These are phyloP conservation scores for Polymixis flavicincta DNA, from an alignment of 2,888 invertebrate species.

Conservation along the genomic window DNA sequence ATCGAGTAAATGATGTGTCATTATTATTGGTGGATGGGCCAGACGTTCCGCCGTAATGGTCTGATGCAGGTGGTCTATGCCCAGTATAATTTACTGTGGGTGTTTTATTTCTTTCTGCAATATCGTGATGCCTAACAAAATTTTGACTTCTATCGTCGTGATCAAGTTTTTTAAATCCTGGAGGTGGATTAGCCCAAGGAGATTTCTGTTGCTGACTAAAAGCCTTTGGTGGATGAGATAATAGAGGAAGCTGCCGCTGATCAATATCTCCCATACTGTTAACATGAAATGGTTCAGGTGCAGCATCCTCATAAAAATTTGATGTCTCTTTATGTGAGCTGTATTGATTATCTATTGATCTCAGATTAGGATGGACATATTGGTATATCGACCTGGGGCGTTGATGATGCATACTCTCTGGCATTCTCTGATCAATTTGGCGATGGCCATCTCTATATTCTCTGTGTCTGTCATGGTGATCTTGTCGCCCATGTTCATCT, in stretches of 20 bases:
- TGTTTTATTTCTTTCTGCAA: conserved; percentile 70
- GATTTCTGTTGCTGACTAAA: conserved; percentile 64
- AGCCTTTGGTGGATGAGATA: conserved; percentile 54
- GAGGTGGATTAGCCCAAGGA: conserved; percentile 73
- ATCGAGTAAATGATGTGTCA: conserved; percentile 81
- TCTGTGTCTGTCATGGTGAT: conserved; percentile 73
- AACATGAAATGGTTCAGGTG: conserved; percentile 66
- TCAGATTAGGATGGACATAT: conserved; percentile 63
- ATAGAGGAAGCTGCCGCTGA: conserved; percentile 70
- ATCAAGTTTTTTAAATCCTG: conserved; percentile 68
- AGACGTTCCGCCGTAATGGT: conserved; percentile 83
- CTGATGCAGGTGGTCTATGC: conserved; percentile 87
- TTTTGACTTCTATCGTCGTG: conserved; percentile 74
- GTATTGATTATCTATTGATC: conserved; percentile 67
- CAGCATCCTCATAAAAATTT: conserved; percentile 67
- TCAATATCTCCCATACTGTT: conserved; percentile 86
- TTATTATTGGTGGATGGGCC: conserved; percentile 79
- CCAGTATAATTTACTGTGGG: conserved; percentile 78
- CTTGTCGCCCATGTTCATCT: conserved; percentile 66
- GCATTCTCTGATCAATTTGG: conserved; percentile 68
- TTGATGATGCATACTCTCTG: conserved; percentile 71
- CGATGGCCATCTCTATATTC: conserved; percentile 69
- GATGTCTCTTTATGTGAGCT: conserved; percentile 56
- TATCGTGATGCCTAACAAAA: conserved; percentile 69
- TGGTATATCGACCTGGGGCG: conserved; percentile 66